These are phyloP conservation scores for Cydia fagiglandana DNA, from an alignment of 1,140 invertebrate genomes.

Conservation along the genomic window DNA sequence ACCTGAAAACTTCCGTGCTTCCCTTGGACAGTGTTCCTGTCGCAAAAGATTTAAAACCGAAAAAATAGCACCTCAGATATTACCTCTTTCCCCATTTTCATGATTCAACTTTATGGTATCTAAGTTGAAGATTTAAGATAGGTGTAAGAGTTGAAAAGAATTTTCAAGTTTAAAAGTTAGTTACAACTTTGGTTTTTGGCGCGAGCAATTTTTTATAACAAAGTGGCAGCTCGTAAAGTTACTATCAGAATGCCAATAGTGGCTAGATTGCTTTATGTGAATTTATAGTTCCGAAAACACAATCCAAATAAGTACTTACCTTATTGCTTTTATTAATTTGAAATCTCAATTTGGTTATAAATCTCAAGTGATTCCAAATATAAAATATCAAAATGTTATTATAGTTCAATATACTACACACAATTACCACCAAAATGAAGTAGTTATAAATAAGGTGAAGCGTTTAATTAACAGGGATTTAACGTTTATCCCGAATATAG, in stretches of 20 bases:
- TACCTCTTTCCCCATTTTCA: constrained; percentile 32
- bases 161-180: constrained; percentile 21
- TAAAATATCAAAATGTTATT: neutral
- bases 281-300: neutral
- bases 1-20: constrained; percentile 72
- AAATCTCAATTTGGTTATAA: neutral
- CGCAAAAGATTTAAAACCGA: constrained; percentile 71
- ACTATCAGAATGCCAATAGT: constrained; percentile 15
- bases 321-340: neutral
- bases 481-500: constrained; percentile 46
- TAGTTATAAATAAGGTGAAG: constrained; percentile 45
- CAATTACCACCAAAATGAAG: neutral
- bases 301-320: neutral
- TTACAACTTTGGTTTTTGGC: constrained; percentile 22
- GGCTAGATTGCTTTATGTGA: neutral
- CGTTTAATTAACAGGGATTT: constrained; percentile 46
- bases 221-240: constrained; percentile 15
- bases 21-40: constrained; percentile 54
- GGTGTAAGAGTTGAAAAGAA: constrained; percentile 29
- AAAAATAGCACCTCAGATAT: constrained; percentile 52
- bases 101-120: constrained; percentile 31
- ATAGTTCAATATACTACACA: neutral
- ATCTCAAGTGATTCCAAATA: neutral
- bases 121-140: constrained; percentile 33
- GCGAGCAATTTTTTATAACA: constrained; percentile 1